phyloP scores from a whole-genome alignment of 2,888 invertebrate species.

The Carabus problematicus region DNA sequence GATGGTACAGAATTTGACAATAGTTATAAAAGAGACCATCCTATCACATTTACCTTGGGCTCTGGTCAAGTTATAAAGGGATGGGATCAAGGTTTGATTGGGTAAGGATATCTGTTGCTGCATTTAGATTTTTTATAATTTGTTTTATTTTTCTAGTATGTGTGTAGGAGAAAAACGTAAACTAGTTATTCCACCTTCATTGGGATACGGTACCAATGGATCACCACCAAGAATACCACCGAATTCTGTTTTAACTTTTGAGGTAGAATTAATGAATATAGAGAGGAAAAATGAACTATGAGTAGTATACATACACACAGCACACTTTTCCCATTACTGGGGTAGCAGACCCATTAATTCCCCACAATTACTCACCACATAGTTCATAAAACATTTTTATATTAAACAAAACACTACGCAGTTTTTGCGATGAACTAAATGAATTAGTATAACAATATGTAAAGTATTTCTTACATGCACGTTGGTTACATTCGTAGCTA shows the following conservation, averaged over 20 bases:
- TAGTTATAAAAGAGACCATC: constrained; percentile 75
- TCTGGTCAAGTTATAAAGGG: constrained; percentile 88
- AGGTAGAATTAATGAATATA: constrained; percentile 80
- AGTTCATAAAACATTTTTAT: too few species aligned
- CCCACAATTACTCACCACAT: too few species aligned
- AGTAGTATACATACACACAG: constrained; percentile 43
- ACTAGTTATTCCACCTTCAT: constrained; percentile 82
- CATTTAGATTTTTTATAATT: constrained; percentile 20
- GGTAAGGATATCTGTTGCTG: constrained; percentile 57
- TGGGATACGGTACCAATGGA: constrained; percentile 84
- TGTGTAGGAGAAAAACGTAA: constrained; percentile 88
- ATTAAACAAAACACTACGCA: too few species aligned
- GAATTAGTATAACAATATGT: neutral
- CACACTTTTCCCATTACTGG: too few species aligned
- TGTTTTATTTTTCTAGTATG: constrained; percentile 65
- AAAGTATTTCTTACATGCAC: neutral
- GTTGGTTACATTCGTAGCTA: too few species aligned
- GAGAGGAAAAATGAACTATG: constrained; percentile 67
- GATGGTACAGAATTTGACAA: constrained; percentile 89
- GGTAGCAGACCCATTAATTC: too few species aligned
- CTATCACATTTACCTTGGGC: constrained; percentile 82
- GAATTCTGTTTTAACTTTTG: constrained; percentile 79
- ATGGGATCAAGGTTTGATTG: constrained; percentile 88
- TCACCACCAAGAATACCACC: constrained; percentile 86
- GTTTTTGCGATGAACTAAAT: neutral